Percentiles rank a stretch among this genome's conserved stretches.
phyloP scores from a whole-genome alignment of 2,888 invertebrate genomes.

The Clostera curtula region DNA sequence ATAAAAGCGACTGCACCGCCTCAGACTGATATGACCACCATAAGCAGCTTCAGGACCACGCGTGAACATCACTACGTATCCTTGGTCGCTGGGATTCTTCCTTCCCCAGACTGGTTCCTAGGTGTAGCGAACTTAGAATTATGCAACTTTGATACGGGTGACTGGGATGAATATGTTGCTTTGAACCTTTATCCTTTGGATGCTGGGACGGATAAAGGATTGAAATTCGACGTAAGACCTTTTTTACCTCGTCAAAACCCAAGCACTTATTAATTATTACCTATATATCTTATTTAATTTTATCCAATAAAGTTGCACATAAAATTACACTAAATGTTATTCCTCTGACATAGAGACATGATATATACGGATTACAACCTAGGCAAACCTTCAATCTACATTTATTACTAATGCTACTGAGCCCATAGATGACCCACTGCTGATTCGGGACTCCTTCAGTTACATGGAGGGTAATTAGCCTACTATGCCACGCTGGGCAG shows the following conservation, averaged over 20 bases:
- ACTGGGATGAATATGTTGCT: slow-evolving; percentile 85
- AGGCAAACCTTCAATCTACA: too few relatives aligned
- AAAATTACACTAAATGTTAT: too few relatives aligned
- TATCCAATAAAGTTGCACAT: too few relatives aligned
- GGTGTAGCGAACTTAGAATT: slow-evolving; percentile 93
- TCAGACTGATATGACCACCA: slow-evolving; percentile 38
- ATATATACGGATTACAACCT: too few relatives aligned
- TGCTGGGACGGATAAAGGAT: slow-evolving; percentile 95
- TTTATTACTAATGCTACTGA: too few relatives aligned
- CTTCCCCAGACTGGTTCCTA: slow-evolving; percentile 96
- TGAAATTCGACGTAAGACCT: slow-evolving; percentile 90
- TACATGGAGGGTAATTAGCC: too few relatives aligned
- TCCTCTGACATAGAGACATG: too few relatives aligned
- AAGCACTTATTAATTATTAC: slow-evolving; percentile 1
- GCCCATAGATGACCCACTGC: too few relatives aligned
- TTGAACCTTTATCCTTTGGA: slow-evolving; percentile 95
- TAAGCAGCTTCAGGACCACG: slow-evolving; percentile 50
- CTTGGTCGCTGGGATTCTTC: slow-evolving; percentile 51
- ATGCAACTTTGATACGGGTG: slow-evolving; percentile 82
- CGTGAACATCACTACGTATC: slow-evolving; percentile 51
- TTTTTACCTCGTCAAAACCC: too few relatives aligned
- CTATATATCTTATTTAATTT: not conserved
- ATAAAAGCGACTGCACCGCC: slow-evolving; percentile 55
- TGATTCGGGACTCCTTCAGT: too few relatives aligned
- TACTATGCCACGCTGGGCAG: too few relatives aligned